Evolutionary conservation across 2,888 invertebrate genomes (phyloP), one percentile per base, ranked within the genome.

Genomic region (Drosophila ezoana): DNA sequence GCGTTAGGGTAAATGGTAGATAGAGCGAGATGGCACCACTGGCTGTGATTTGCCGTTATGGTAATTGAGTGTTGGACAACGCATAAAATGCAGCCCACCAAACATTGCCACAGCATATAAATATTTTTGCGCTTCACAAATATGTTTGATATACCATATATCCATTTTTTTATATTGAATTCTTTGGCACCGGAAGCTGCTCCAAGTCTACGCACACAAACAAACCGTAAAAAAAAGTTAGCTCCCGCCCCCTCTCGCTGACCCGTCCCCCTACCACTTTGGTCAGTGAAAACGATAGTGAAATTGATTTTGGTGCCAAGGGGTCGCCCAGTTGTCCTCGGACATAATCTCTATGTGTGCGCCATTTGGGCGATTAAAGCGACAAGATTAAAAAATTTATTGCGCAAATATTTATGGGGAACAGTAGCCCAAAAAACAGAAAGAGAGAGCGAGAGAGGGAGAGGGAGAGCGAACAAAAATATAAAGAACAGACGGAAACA

Each of bases 361-460:
- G 91, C 90, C 92, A 92, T 92, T 92, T 92, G 92, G 86, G 90
- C 91, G 92, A 92, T 92, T 92, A 92, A 91, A 90, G 90, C 89
- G 90, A 91, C 91, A 89, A 92, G 92, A 92, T 92, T 92, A 92
- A 92, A 92, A 92, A 92, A 92, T 92, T 92, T 92, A 92, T 92
- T 91, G 91, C 92, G 81, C 90, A 92, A 92, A 92, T 92, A 92
- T 92, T 92, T 92, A 92, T 92, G 90, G 91, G 88, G 89, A 59
- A 65, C 67, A 72, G 74, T 59, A 67, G 73, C 59, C 61, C 48
- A 67, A 61, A 58, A 61, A 60, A 14, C 3, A 18, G 14, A 20
- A 0, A 16, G 18, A 43, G n/a, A 20, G 14, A 11, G 44, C 13
- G 10, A 33, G 20, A 59, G 48, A 40, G 28, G 49, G 43, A 53